Base-by-base conservation (phyloP, 2,888 invertebrate genomes). In the Pterobdella sp. region DNA sequence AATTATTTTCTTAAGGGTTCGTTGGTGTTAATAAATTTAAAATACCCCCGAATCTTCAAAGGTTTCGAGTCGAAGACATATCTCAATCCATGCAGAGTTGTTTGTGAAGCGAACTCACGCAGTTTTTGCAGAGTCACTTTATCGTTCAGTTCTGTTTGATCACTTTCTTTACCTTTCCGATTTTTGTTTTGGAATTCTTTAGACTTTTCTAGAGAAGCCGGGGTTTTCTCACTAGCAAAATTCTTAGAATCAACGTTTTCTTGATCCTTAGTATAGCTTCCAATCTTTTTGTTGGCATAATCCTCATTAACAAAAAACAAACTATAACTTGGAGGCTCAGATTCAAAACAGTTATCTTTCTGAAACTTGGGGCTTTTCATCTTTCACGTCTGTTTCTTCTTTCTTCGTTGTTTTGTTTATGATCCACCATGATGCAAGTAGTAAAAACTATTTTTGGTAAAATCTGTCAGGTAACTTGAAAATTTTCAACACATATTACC, bases 21-120 rank as follows among this genome's bases (percentile, higher is more conserved):
- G 26, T 32, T 35, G 18, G 42, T 37, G 35, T 1, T 4, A 34
- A 36, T 2, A 68, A 26, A 35, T 18, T 35, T 35, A 14, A n/a
- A 37, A 34, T 42, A 76, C 76, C 76, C 74, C 37, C 76, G 52
- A 29, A 73, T 4, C 7, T 42, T 31, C 37, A 67, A 69, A 0
- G 73, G 66, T 26, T 69, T 68, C 29, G 66, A 66, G 31, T 72
- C 75, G 67, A 76, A 76, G 52, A 76, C 73, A 69, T 76, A 74
- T 66, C 69, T 74, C 31, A 76, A 68, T 34, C 76, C 76, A 66
- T 76, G 76, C 37, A 76, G 72, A 22, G 76, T 75, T 1, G 76
- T 76, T 22, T 74, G 69, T 26, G 65, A 37, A 1, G 73, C 73
- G 49, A 76, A 76, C 34, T 74, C 36, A 18, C 67, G 29, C 76